phyloP scores from a whole-genome alignment of 2,797 vertebrate species.

The Pseudochirops cupreus region DNA sequence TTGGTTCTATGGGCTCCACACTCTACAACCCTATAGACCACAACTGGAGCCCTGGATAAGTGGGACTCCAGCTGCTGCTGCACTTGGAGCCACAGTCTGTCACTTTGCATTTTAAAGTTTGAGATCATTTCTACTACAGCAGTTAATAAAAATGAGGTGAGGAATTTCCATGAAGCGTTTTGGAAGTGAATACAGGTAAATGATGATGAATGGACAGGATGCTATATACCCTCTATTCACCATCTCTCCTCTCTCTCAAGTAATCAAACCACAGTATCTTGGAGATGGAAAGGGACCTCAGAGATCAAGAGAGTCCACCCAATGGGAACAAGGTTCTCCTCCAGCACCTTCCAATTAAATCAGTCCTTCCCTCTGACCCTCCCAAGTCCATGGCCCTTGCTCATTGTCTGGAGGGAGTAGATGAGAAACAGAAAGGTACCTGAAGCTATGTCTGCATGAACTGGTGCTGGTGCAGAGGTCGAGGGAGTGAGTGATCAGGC shows the following conservation, averaged over 20 bases:
- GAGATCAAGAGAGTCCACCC: neutral
- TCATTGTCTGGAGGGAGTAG: neutral
- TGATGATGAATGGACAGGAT: neutral
- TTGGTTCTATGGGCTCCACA: neutral
- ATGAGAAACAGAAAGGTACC: neutral
- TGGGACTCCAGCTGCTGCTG: neutral
- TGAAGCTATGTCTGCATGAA: neutral
- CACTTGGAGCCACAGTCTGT: too few species aligned
- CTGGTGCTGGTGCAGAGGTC: neutral
- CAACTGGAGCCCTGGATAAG: neutral
- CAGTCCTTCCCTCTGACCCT: neutral
- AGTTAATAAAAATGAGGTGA: constrained; percentile 31
- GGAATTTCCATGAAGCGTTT: constrained; percentile 48
- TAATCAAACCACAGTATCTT: neutral
- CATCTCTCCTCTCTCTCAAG: neutral
- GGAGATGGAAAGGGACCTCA: neutral
- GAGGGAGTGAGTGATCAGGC: neutral
- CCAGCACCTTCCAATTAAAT: neutral
- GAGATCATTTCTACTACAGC: neutral
- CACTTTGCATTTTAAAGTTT: neutral
- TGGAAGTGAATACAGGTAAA: constrained; percentile 26
- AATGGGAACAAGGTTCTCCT: neutral
- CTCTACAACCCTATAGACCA: neutral
- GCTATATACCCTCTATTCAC: neutral
- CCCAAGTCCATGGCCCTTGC: neutral